Conservation (phyloP, 2,113 vertebrate species). For the Neotragus moschatus region DNA sequence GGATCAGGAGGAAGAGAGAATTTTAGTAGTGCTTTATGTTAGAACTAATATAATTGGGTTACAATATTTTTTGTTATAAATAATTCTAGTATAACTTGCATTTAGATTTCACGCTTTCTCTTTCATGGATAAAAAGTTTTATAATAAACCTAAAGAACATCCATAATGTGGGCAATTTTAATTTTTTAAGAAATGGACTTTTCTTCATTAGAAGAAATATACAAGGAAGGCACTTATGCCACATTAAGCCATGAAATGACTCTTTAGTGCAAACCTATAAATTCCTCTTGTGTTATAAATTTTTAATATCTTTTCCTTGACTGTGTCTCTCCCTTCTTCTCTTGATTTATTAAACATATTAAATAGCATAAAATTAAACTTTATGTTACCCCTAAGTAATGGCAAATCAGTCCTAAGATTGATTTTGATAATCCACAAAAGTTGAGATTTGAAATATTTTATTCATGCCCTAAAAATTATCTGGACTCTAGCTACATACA, state of each 20-base stretch:
- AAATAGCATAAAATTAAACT: slow-evolving; percentile 76
- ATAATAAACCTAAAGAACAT: slow-evolving; percentile 39
- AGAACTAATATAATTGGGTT: neutral
- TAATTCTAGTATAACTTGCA: slow-evolving; percentile 4
- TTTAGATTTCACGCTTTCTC: slow-evolving; percentile 1
- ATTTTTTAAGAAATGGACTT: slow-evolving; percentile 39
- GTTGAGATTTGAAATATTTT: slow-evolving; percentile 73
- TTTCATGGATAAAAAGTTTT: slow-evolving; percentile 35
- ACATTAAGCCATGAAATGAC: slow-evolving; percentile 56
- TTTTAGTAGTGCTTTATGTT: neutral
- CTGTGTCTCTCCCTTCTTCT: slow-evolving; percentile 49
- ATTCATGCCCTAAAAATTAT: slow-evolving; percentile 74
- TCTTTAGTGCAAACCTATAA: slow-evolving; percentile 60
- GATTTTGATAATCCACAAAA: slow-evolving; percentile 72
- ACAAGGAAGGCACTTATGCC: neutral
- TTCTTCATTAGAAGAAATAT: slow-evolving; percentile 50
- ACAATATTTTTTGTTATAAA: slow-evolving; percentile 36
- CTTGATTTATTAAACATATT: slow-evolving; percentile 71
- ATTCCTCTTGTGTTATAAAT: slow-evolving; percentile 59
- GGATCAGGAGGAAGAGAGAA: neutral
- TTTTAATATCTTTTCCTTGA: slow-evolving; percentile 67
- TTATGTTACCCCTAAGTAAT: slow-evolving; percentile 72
- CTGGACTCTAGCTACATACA: slow-evolving; percentile 52
- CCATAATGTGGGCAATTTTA: slow-evolving; percentile 5
- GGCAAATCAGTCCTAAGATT: slow-evolving; percentile 67